phyloP scores from a whole-genome alignment of 2,888 invertebrate genomes.

The Spisula solida region DNA sequence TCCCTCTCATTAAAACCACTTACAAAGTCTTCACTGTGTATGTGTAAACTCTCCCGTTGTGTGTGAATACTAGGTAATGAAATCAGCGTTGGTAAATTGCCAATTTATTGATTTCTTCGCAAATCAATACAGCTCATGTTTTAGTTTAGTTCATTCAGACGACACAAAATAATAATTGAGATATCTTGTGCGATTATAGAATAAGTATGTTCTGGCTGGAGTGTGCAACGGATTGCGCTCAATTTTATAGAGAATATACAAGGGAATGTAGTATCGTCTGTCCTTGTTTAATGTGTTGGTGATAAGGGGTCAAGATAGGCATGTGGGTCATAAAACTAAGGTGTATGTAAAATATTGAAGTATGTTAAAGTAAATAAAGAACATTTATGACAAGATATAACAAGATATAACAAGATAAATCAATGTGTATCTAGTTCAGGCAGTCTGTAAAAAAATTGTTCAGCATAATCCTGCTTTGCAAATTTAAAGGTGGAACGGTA shows the following conservation, averaged over 20 bases:
- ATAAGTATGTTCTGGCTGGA: neutral
- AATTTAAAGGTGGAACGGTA: no score
- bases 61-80: slow-evolving; percentile 36
- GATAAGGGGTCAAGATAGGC: neutral
- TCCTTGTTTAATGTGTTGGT: neutral
- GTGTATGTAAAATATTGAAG: neutral
- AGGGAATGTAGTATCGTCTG: neutral
- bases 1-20: neutral
- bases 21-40: neutral
- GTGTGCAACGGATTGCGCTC: neutral
- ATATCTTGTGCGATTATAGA: slow-evolving; percentile 14
- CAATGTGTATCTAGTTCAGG: no score
- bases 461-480: no score
- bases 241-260: neutral
- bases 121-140: slow-evolving; percentile 43
- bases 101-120: slow-evolving; percentile 63
- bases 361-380: slow-evolving; percentile 1
- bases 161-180: slow-evolving; percentile 20
- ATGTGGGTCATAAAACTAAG: neutral
- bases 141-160: neutral
- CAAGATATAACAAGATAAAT: neutral
- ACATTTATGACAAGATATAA: neutral
- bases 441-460: no score
- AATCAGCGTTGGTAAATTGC: slow-evolving; percentile 49
- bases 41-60: neutral